phyloP scores from a whole-genome alignment of 2,888 invertebrate species.

The Ormyrus pomaceus region DNA sequence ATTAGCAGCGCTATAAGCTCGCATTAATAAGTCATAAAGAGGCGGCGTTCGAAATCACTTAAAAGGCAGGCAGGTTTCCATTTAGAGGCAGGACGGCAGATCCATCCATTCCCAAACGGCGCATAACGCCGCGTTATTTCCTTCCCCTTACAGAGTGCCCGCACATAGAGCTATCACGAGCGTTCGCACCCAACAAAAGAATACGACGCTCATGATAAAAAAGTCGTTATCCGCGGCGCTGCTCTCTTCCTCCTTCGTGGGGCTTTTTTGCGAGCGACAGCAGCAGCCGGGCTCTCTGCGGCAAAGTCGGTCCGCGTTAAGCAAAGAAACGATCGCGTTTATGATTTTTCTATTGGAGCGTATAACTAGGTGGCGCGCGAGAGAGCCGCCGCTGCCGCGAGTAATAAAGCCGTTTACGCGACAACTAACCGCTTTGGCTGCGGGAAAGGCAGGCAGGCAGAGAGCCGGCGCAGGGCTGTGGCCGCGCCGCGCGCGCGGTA shows the following conservation, averaged over 20 bases:
- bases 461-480: background rate
- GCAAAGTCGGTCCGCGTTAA: slow-evolving; percentile 30
- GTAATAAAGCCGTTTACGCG: slow-evolving; percentile 73
- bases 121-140: slow-evolving; percentile 10
- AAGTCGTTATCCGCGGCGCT: slow-evolving; percentile 40
- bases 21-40: background rate
- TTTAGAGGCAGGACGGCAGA: background rate
- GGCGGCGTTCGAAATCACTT: background rate
- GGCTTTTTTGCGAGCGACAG: slow-evolving; percentile 16
- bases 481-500: background rate
- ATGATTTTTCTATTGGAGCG: slow-evolving; percentile 72
- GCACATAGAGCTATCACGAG: background rate
- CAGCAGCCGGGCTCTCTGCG: slow-evolving; percentile 23
- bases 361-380: slow-evolving; percentile 70
- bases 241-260: background rate
- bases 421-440: slow-evolving; percentile 66
- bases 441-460: slow-evolving; percentile 47
- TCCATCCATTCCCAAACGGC: slow-evolving; percentile 9
- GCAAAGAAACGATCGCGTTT: slow-evolving; percentile 60
- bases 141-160: slow-evolving; percentile 1
- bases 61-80: background rate
- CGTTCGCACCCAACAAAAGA: slow-evolving; percentile 52
- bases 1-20: background rate
- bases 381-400: slow-evolving; percentile 60
- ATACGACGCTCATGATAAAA: slow-evolving; percentile 48